Evolutionary conservation across 1,140 invertebrate genomes (phyloP).

Genomic region (Acromyrmex heyeri): DNA sequence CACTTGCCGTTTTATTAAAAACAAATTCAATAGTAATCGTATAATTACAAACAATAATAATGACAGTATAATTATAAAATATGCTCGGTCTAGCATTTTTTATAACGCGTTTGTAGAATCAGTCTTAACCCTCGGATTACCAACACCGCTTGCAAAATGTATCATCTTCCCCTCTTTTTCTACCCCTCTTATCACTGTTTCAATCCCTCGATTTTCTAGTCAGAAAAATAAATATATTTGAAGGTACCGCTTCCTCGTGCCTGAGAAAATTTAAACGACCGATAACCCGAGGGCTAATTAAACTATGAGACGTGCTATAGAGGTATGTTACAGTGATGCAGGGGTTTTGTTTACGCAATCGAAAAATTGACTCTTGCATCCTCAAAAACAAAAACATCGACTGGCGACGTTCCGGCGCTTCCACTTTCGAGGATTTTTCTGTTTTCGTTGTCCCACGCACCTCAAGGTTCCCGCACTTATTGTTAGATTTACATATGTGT

Average conservation of each 20-base stretch:
- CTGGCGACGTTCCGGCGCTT: slow-evolving; percentile 61
- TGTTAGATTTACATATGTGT: slow-evolving; percentile 46
- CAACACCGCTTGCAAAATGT: slow-evolving; percentile 33
- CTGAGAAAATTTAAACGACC: slow-evolving; percentile 59
- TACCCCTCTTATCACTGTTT: too few species aligned
- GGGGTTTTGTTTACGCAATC: slow-evolving; percentile 67
- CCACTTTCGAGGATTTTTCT: slow-evolving; percentile 56
- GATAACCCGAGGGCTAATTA: slow-evolving; percentile 78
- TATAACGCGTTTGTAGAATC: slow-evolving; percentile 76
- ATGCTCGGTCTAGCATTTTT: slow-evolving; percentile 78
- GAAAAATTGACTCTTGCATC: slow-evolving; percentile 72
- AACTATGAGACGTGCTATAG: slow-evolving; percentile 77
- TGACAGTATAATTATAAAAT: slow-evolving; percentile 82
- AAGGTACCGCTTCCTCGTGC: background rate
- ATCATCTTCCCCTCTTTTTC: slow-evolving; percentile 14
- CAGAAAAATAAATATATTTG: slow-evolving; percentile 69
- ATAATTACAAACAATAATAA: slow-evolving; percentile 82
- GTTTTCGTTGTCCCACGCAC: slow-evolving; percentile 39
- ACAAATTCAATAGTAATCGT: slow-evolving; percentile 82
- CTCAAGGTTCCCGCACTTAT: slow-evolving; percentile 68
- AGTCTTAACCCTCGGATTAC: slow-evolving; percentile 83
- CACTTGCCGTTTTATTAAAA: slow-evolving; percentile 84
- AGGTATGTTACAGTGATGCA: slow-evolving; percentile 80
- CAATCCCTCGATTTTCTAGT: slow-evolving; percentile 35
- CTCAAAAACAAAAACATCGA: slow-evolving; percentile 69